These are phyloP conservation scores for Equus przewalskii DNA, from an alignment of 2,113 vertebrate species.

Conservation along the genomic window DNA sequence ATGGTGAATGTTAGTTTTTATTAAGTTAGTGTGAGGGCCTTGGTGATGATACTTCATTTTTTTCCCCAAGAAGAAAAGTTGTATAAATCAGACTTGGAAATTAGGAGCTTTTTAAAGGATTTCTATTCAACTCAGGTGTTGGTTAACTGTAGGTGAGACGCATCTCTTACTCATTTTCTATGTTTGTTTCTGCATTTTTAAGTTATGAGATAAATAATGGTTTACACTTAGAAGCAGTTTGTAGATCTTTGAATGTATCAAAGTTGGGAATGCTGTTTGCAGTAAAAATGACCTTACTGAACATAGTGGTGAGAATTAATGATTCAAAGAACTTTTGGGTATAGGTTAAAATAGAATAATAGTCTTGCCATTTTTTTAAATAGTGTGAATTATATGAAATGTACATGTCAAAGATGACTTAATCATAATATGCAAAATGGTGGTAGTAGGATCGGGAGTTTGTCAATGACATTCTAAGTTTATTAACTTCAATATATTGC, in stretches of 20 bases:
- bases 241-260: not conserved
- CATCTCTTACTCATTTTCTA: not conserved
- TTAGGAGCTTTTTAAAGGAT: not conserved
- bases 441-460: not conserved
- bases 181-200: constrained; percentile 2
- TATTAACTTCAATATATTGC: not conserved
- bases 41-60: not conserved
- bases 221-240: not conserved
- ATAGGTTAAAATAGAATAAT: not conserved
- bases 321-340: not conserved
- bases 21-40: not conserved
- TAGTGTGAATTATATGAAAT: not conserved
- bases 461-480: not conserved
- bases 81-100: not conserved
- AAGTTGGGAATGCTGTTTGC: not conserved
- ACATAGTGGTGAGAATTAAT: not conserved
- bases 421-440: not conserved
- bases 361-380: not conserved
- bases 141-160: not conserved
- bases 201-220: not conserved
- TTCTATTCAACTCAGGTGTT: not conserved
- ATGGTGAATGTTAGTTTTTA: not conserved
- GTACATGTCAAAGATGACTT: not conserved
- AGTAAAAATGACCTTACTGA: not conserved
- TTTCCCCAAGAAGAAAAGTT: not conserved